Conservation (phyloP, 2,888 invertebrate species). For the Caenorhabditis sp. region DNA sequence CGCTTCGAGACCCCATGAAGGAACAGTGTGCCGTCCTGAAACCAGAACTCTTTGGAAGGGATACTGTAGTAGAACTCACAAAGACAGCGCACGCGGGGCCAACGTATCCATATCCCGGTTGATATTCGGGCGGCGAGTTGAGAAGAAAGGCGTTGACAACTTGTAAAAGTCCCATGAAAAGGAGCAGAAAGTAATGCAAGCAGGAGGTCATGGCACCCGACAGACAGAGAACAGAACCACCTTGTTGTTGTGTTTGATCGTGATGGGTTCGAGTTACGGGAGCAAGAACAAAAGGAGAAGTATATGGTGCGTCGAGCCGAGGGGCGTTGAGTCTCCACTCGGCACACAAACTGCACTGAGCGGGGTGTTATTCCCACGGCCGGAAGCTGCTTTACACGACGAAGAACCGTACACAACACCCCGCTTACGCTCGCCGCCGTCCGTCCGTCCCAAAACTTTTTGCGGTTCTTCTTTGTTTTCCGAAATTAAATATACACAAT, state of each 20-base stretch:
- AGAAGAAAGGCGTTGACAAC: conserved; percentile 9
- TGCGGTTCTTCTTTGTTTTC: conserved; percentile 52
- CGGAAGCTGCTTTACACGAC: conserved; percentile 67
- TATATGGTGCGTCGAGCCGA: conserved; percentile 7
- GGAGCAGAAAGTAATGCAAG: conserved; percentile 43
- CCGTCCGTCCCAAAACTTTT: conserved; percentile 52
- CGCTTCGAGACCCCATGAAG: conserved; percentile 68
- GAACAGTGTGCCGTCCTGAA: conserved; percentile 68
- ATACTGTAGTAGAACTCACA: conserved; percentile 53
- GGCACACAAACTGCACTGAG: conserved; percentile 47
- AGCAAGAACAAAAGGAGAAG: conserved; percentile 44
- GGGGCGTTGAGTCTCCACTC: conserved; percentile 24
- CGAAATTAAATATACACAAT: conserved; percentile 57
- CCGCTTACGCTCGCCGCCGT: conserved; percentile 27
- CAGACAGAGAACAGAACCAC: neutral
- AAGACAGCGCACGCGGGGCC: conserved; percentile 74
- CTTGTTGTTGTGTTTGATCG: conserved; percentile 74
- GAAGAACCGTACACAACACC: conserved; percentile 36
- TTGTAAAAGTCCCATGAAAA: conserved; percentile 17
- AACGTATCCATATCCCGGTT: conserved; percentile 85
- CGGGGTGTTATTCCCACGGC: conserved; percentile 63
- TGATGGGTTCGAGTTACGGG: conserved; percentile 86
- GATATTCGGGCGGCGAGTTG: conserved; percentile 77
- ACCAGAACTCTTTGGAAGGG: neutral
- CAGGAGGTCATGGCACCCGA: conserved; percentile 34